These are phyloP conservation scores for Otolemur crassicaudatus DNA, from an alignment of 2,797 vertebrate species.

Conservation along the genomic window DNA sequence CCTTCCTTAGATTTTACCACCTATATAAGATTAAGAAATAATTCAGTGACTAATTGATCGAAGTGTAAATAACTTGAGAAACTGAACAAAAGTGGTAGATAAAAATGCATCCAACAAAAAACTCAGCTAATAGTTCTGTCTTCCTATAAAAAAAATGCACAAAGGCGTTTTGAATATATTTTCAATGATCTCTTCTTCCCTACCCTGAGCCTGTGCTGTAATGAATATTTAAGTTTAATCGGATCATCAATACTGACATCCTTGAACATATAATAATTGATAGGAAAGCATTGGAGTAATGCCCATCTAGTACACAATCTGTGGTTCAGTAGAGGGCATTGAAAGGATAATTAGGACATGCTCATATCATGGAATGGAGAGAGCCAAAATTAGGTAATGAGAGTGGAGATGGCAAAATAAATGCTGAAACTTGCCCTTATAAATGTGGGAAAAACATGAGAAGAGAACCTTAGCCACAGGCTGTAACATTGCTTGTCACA, in stretches of 20 bases:
- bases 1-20: background rate
- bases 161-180: background rate
- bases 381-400: background rate
- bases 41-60: background rate
- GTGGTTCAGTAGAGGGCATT: background rate
- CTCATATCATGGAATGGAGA: background rate
- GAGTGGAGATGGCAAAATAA: background rate
- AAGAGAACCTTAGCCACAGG: background rate
- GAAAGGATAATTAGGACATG: slow-evolving; percentile 9
- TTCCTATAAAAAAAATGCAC: background rate
- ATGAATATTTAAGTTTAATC: slow-evolving; percentile 50
- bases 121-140: background rate
- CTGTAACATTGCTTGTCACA: background rate
- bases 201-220: background rate
- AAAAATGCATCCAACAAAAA: background rate
- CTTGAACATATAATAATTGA: slow-evolving; percentile 29
- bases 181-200: background rate
- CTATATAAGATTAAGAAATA: background rate
- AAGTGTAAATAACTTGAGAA: slow-evolving; percentile 5
- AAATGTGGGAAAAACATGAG: background rate
- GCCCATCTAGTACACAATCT: background rate
- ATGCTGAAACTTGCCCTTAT: background rate
- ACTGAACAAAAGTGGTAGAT: background rate
- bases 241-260: slow-evolving; percentile 40
- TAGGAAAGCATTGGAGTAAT: slow-evolving; percentile 31